These are phyloP conservation scores for Brenthis ino DNA, from an alignment of 2,888 invertebrate genomes.

Conservation along the genomic window DNA sequence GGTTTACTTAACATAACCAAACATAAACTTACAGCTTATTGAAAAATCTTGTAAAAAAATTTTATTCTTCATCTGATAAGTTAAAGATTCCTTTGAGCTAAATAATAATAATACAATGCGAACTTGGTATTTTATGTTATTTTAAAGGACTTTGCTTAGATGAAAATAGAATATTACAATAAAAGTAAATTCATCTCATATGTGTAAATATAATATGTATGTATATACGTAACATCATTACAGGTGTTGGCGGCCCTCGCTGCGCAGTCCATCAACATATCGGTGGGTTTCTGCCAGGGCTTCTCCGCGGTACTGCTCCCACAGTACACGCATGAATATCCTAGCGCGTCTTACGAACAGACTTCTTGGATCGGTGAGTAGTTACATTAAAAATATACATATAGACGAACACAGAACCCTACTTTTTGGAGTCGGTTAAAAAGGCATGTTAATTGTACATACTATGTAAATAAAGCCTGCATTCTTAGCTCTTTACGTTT, in stretches of 20 bases:
- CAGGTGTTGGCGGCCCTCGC: conserved; percentile 87
- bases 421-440: too few relatives aligned
- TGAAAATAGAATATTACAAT: too few relatives aligned
- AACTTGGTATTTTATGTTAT: too few relatives aligned
- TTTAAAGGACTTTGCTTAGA: too few relatives aligned
- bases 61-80: too few relatives aligned
- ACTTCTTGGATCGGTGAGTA: conserved; percentile 87
- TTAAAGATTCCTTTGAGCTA: too few relatives aligned
- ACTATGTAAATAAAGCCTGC: too few relatives aligned
- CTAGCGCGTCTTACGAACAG: conserved; percentile 83
- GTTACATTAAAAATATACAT: not conserved
- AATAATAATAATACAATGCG: too few relatives aligned
- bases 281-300: conserved; percentile 88
- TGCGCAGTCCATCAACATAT: conserved; percentile 88
- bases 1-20: conserved; percentile 2
- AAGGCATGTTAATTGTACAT: too few relatives aligned
- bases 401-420: too few relatives aligned
- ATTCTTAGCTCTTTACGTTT: too few relatives aligned
- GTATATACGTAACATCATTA: conserved; percentile 46
- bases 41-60: not conserved
- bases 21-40: conserved; percentile 5
- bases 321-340: conserved; percentile 82
- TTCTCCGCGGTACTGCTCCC: conserved; percentile 89
- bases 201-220: not conserved
- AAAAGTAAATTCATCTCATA: too few relatives aligned